A percentile compares a stretch with the other conserved stretches of the same genome.
Evolutionary conservation across 2,888 invertebrate species (phyloP).

Genomic region (Pterostichus niger): DNA sequence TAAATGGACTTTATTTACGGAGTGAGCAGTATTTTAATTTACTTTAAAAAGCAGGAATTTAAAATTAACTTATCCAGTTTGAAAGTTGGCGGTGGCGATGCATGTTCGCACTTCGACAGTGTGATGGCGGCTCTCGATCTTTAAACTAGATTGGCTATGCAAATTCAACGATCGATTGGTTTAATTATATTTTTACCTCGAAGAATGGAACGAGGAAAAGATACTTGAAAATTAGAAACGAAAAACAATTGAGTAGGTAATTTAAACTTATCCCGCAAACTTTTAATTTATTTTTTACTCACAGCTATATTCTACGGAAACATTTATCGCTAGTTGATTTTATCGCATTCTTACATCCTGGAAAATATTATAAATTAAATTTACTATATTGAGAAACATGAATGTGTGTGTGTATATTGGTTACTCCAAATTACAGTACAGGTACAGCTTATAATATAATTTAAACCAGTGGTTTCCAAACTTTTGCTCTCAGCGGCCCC

Average conservation of each 20-base stretch:
- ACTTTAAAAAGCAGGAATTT: slow-evolving; percentile 51
- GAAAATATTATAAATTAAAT: no score
- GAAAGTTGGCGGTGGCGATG: slow-evolving; percentile 21
- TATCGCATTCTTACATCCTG: no score
- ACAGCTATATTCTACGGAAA: background rate
- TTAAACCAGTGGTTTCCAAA: no score
- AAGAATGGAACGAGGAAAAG: slow-evolving; percentile 2
- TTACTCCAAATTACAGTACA: no score
- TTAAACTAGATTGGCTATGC: slow-evolving; percentile 39
- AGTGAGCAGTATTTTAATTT: slow-evolving; percentile 54
- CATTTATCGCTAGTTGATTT: background rate
- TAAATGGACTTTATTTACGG: slow-evolving; percentile 47
- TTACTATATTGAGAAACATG: no score
- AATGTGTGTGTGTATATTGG: no score
- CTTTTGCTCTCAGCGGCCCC: no score
- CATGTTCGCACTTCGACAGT: slow-evolving; percentile 15
- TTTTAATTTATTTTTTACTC: slow-evolving; percentile 15
- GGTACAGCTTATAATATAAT: no score
- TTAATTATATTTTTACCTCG: slow-evolving; percentile 49
- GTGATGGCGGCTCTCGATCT: slow-evolving; percentile 1
- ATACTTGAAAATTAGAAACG: slow-evolving; percentile 47
- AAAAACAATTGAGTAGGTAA: slow-evolving; percentile 35
- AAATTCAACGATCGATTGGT: slow-evolving; percentile 46
- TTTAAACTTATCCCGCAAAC: slow-evolving; percentile 31
- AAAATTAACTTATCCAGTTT: slow-evolving; percentile 53